Evolutionary conservation across 2,113 vertebrate species (phyloP).

Genomic region (Ranitomeya variabilis): DNA sequence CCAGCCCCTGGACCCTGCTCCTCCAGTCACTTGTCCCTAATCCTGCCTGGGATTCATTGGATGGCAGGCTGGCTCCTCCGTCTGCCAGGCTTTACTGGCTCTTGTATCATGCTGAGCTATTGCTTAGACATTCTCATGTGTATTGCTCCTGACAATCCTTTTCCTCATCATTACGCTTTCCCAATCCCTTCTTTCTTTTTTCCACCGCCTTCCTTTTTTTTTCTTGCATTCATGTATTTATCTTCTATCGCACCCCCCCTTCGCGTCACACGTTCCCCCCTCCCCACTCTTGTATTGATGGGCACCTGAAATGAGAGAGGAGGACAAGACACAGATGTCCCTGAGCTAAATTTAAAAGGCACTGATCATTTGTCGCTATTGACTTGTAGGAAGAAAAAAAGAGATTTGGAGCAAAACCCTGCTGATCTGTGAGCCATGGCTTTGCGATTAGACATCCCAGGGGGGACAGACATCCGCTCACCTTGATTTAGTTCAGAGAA

Average conservation of each 20-base stretch:
- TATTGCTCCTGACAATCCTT: background rate
- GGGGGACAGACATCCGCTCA: conserved; percentile 15
- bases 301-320: conserved; percentile 40
- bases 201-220: conserved; percentile 6
- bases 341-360: conserved; percentile 55
- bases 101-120: conserved; percentile 29
- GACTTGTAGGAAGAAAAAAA: conserved; percentile 37
- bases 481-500: conserved; percentile 25
- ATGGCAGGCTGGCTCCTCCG: background rate
- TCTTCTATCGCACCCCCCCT: conserved; percentile 1
- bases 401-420: conserved; percentile 44
- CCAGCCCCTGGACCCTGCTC: background rate
- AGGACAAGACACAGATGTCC: conserved; percentile 40
- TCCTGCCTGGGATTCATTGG: conserved; percentile 17
- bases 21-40: conserved; percentile 11
- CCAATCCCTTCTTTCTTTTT: conserved; percentile 4
- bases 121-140: conserved; percentile 17
- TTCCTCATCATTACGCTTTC: conserved; percentile 11
- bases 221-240: conserved; percentile 1
- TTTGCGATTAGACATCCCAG: conserved; percentile 30
- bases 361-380: conserved; percentile 51
- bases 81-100: conserved; percentile 14
- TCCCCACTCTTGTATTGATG: conserved; percentile 30
- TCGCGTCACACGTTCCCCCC: background rate
- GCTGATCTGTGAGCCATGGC: conserved; percentile 25